Conservation (phyloP, 2,888 invertebrate species). For the Pachliopta kotzebuea region DNA sequence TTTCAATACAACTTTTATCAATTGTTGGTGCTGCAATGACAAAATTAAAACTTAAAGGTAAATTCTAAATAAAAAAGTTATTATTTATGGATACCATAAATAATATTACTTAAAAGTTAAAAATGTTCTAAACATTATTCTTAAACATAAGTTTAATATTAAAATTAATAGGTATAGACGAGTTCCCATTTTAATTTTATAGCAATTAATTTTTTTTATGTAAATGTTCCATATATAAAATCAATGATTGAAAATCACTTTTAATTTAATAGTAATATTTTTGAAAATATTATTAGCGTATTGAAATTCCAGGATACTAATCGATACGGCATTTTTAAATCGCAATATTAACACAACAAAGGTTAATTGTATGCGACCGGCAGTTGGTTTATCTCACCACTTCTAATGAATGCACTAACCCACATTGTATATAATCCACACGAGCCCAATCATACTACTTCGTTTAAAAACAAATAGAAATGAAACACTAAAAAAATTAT, state of each 20-base stretch:
- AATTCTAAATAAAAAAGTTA: no score
- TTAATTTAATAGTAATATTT: no score
- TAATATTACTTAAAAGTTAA: no score
- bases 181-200: no score
- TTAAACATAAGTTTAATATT: no score
- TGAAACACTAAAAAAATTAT: neutral
- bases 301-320: constrained; percentile 20
- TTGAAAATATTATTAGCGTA: constrained; percentile 1
- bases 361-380: constrained; percentile 60
- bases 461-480: constrained; percentile 13
- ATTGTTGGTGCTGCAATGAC: neutral
- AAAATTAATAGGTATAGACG: no score
- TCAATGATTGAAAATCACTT: no score
- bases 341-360: constrained; percentile 51
- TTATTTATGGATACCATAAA: no score
- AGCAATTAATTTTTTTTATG: no score
- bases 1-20: neutral
- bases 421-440: constrained; percentile 56
- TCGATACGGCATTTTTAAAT: constrained; percentile 26
- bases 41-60: neutral
- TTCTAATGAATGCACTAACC: constrained; percentile 62
- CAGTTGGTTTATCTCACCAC: constrained; percentile 62
- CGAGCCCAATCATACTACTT: no score
- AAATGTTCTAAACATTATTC: no score
- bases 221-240: no score